These are phyloP conservation scores for Dromiciops gliroides DNA, from an alignment of 2,113 vertebrate genomes.

Conservation along the genomic window DNA sequence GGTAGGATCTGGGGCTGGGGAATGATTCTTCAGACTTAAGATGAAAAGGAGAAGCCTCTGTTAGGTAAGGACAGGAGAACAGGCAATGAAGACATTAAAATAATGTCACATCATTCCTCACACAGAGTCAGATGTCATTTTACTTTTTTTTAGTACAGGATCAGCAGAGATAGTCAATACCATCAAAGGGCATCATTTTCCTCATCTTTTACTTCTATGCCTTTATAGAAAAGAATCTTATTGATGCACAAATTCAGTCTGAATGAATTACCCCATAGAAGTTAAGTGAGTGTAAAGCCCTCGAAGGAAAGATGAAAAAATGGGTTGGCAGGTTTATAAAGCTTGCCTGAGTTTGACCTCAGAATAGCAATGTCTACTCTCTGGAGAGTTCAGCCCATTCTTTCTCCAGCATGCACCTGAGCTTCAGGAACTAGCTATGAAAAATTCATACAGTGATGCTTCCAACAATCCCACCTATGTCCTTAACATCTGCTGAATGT, in stretches of 20 bases:
- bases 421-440: constrained; percentile 71
- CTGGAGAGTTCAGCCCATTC: constrained; percentile 32
- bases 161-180: constrained; percentile 2
- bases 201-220: not conserved
- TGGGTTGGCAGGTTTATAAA: constrained; percentile 65
- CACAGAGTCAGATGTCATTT: not conserved
- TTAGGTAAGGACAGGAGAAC: not conserved
- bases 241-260: constrained; percentile 46
- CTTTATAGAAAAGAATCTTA: not conserved
- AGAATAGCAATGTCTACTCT: constrained; percentile 59
- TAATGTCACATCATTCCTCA: not conserved
- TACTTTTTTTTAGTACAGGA: not conserved
- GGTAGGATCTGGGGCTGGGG: not conserved
- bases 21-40: not conserved
- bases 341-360: constrained; percentile 62
- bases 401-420: constrained; percentile 57
- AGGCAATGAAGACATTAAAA: not conserved
- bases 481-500: constrained; percentile 75
- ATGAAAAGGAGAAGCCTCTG: not conserved
- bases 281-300: constrained; percentile 51
- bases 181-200: not conserved
- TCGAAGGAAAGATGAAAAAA: constrained; percentile 49
- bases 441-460: constrained; percentile 78
- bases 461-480: constrained; percentile 58
- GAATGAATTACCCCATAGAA: constrained; percentile 47